These are phyloP conservation scores for Podarcis cretensis DNA, from an alignment of 2,113 vertebrate species.

Conservation along the genomic window DNA sequence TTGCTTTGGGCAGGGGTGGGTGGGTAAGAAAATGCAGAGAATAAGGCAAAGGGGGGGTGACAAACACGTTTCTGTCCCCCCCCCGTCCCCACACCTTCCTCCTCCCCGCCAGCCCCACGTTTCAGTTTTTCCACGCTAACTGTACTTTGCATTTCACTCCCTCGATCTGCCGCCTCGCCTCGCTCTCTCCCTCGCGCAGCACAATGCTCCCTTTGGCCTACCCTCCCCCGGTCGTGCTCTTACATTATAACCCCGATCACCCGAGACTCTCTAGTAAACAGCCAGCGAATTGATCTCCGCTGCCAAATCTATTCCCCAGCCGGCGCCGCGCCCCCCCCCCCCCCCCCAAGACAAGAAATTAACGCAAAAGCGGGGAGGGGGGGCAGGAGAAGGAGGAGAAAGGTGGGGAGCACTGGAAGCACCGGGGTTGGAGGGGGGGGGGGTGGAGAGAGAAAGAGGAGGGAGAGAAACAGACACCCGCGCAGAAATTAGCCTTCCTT, in stretches of 20 bases:
- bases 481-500: constrained; percentile 33
- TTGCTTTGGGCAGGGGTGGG: not conserved
- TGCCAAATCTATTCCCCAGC: constrained; percentile 25
- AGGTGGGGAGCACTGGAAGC: constrained; percentile 32
- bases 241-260: constrained; percentile 53
- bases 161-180: constrained; percentile 25
- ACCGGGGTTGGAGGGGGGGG: not conserved
- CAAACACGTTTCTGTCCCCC: constrained; percentile 1
- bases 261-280: constrained; percentile 67
- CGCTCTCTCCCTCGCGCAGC: constrained; percentile 32
- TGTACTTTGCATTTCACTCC: constrained; percentile 55
- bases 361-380: constrained; percentile 6
- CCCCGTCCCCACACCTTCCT: constrained; percentile 26
- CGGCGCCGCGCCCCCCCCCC: not conserved
- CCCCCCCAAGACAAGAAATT: constrained; percentile 20
- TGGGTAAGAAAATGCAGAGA: not conserved
- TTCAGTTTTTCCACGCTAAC: not conserved
- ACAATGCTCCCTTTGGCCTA: constrained; percentile 72
- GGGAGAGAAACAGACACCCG: constrained; percentile 25
- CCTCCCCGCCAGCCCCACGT: not conserved
- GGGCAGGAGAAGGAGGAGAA: constrained; percentile 24
- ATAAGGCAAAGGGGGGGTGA: not conserved
- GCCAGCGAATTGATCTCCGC: constrained; percentile 30
- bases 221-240: constrained; percentile 57
- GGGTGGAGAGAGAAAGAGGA: constrained; percentile 1